Conservation (phyloP, 1,140 invertebrate genomes). For the Bombus fervidus region DNA sequence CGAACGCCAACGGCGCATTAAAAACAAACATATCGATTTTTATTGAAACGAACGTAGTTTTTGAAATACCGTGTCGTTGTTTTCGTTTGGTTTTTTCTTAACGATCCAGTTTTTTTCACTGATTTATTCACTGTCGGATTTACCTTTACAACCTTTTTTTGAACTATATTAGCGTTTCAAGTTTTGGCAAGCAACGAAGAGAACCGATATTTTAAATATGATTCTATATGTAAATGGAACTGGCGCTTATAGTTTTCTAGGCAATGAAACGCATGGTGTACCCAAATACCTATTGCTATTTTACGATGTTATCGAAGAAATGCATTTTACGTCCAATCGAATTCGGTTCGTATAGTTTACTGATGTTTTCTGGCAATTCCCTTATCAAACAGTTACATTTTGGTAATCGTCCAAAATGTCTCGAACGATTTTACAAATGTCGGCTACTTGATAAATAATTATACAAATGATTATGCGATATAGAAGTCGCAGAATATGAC, state of each 20-base stretch:
- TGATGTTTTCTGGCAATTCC: slow-evolving; percentile 24
- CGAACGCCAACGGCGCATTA: too few species aligned
- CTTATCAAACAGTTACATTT: slow-evolving; percentile 27
- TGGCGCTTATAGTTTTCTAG: not conserved
- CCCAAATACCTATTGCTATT: slow-evolving; percentile 29
- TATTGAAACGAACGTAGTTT: not conserved
- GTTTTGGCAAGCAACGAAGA: slow-evolving; percentile 5
- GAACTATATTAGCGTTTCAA: too few species aligned
- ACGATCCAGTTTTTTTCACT: not conserved
- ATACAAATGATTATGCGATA: not conserved
- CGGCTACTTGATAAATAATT: not conserved
- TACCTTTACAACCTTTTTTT: not conserved
- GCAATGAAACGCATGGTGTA: not conserved
- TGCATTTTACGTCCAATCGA: slow-evolving; percentile 24
- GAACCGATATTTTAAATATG: not conserved
- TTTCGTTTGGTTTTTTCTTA: not conserved
- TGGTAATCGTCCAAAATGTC: slow-evolving; percentile 33
- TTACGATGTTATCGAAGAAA: slow-evolving; percentile 32
- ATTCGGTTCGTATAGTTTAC: not conserved
- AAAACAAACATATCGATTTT: not conserved
- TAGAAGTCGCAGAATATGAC: too few species aligned
- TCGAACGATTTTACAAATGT: slow-evolving; percentile 13
- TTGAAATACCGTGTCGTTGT: not conserved
- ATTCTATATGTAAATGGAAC: slow-evolving; percentile 11
- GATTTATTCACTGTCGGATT: not conserved